Conservation (phyloP, 2,888 invertebrate species). For the Melipona beecheii region DNA sequence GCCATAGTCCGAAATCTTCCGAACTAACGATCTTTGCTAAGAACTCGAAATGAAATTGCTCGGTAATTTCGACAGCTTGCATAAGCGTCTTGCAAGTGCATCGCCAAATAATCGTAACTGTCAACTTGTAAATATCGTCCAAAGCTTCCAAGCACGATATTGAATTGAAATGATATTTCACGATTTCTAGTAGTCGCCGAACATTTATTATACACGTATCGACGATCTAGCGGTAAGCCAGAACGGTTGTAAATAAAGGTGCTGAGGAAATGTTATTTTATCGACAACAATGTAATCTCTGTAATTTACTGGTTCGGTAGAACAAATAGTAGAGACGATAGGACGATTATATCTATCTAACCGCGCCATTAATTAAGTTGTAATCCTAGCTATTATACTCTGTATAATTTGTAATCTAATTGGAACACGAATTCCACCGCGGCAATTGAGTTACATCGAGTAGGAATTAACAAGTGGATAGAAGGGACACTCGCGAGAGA, state of each 20-base stretch:
- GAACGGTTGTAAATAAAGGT: not conserved
- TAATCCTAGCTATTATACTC: not conserved
- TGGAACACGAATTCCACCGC: not conserved
- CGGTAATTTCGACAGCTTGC: not conserved
- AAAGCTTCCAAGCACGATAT: not conserved
- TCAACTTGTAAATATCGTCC: not conserved
- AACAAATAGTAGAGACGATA: not conserved
- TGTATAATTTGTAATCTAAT: not conserved
- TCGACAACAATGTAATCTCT: not conserved
- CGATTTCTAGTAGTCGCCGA: not conserved
- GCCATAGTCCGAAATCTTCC: not conserved
- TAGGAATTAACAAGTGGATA: not conserved
- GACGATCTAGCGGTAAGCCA: not conserved
- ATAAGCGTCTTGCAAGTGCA: not conserved
- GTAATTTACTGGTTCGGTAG: not conserved
- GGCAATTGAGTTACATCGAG: not conserved
- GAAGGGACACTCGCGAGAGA: slow-evolving; percentile 18
- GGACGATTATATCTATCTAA: not conserved
- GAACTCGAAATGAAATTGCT: not conserved
- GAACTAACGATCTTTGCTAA: not conserved
- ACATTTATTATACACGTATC: not conserved
- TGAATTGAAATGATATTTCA: not conserved
- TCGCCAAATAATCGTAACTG: not conserved
- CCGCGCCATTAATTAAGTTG: slow-evolving; percentile 8
- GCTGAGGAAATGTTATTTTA: not conserved